Evolutionary conservation across 2,888 invertebrate species (phyloP).

Genomic region (Aporophyla nigra): DNA sequence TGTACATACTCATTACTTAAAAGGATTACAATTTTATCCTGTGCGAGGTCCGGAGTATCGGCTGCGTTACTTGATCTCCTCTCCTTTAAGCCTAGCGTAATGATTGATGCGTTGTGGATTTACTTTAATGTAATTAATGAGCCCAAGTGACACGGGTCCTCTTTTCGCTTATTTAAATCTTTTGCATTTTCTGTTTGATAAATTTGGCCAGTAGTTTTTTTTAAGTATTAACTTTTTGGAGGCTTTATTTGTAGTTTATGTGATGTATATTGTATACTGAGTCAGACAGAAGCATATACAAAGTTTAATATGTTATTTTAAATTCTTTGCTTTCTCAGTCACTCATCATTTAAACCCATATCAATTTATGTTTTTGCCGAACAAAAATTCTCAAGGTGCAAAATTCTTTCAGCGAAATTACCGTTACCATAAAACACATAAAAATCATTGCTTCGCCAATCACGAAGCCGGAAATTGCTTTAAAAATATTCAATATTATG

Average conservation of each 20-base stretch:
- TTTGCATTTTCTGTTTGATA: slow-evolving; percentile 24
- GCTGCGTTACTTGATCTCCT: slow-evolving; percentile 81
- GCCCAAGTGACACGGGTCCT: slow-evolving; percentile 58
- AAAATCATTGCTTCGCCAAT: slow-evolving; percentile 45
- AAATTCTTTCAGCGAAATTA: slow-evolving; percentile 8
- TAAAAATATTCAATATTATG: slow-evolving; percentile 59
- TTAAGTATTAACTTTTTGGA: neutral
- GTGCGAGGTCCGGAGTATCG: slow-evolving; percentile 75
- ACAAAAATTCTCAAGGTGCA: slow-evolving; percentile 4
- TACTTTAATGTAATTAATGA: slow-evolving; percentile 78
- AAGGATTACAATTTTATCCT: slow-evolving; percentile 89
- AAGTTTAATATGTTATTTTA: too few relatives aligned
- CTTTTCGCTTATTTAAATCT: slow-evolving; percentile 47
- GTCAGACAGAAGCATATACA: neutral
- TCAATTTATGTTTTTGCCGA: neutral
- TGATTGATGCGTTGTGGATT: slow-evolving; percentile 83
- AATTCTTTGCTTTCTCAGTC: neutral
- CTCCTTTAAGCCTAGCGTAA: slow-evolving; percentile 71
- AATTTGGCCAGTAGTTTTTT: neutral
- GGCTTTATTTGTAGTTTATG: neutral
- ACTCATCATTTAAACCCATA: neutral
- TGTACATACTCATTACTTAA: slow-evolving; percentile 89
- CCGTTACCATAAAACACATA: slow-evolving; percentile 40
- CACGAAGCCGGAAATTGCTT: slow-evolving; percentile 46
- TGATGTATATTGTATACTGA: neutral